phyloP scores from a whole-genome alignment of 2,113 vertebrate genomes.

The Saimiri boliviensis region DNA sequence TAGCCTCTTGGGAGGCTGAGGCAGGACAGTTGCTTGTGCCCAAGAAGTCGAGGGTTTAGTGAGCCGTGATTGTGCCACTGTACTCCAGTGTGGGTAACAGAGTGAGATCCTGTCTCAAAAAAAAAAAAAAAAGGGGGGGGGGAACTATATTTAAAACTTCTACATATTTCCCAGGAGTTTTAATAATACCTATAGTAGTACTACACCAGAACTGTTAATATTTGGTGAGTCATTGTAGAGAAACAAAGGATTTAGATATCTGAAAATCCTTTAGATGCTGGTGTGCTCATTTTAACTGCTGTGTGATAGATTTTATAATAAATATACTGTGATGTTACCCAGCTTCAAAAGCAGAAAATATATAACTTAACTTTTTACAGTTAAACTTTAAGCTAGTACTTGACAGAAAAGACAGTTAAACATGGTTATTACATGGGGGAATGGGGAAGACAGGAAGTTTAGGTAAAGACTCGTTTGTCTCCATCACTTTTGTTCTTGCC shows the following conservation, averaged over 20 bases:
- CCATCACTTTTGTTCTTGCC: neutral
- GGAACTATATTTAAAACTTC: neutral
- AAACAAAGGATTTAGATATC: neutral
- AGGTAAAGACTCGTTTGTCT: neutral
- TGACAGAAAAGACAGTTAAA: constrained; percentile 15
- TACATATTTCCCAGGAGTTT: neutral
- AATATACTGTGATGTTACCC: neutral
- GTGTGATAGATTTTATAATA: constrained; percentile 9
- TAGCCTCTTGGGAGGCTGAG: too few species aligned
- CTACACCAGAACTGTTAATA: neutral
- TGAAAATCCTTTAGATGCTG: neutral
- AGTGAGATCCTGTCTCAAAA: too few species aligned
- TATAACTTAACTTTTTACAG: neutral
- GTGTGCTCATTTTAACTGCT: neutral
- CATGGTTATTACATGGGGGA: neutral
- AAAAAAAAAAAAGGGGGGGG: too few species aligned
- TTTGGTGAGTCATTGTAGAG: neutral
- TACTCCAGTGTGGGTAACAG: too few species aligned
- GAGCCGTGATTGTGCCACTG: too few species aligned
- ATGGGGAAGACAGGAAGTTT: neutral
- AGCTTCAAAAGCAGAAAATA: neutral
- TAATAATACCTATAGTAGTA: neutral
- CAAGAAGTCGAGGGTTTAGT: too few species aligned
- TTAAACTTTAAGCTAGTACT: neutral
- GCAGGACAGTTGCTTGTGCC: too few species aligned